Evolutionary conservation across 2,888 invertebrate genomes (phyloP), one percentile per base, ranked within the genome.

Genomic region (Cyrtodaria siliqua): DNA sequence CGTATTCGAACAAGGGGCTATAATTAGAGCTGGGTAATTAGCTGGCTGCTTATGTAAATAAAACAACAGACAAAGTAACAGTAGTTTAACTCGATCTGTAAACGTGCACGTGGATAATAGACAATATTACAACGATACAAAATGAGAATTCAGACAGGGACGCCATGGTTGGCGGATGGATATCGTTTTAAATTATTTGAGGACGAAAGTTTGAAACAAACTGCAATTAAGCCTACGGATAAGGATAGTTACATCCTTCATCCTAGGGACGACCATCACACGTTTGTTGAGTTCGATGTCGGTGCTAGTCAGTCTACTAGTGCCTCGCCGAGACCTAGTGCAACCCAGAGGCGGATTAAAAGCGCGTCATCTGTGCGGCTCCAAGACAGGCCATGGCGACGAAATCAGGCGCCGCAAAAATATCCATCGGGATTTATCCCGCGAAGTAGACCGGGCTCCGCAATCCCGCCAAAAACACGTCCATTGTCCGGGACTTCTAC

Each of bases 121-220:
- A n/a, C n/a, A n/a, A n/a, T n/a, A n/a, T n/a, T n/a, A n/a, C n/a
- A n/a, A n/a, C n/a, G n/a, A 33, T 33, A 8, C 12, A 33, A 12
- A 33, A 73, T 79, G 77, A 69, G 62, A 56, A 71, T 83, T 24
- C 66, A 77, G 16, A 52, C 75, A n/a, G 56, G 57, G 18, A 50
- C 72, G 33, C 74, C 79, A 2, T 86, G 86, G 86, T 24, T 85
- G 14, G 83, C 84, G 8, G 84, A 84, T 24, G 84, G 83, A 6
- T 86, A 84, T 29, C 78, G 71, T 20, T 42, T 70, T 23, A 85
- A 84, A 56, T 50, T 85, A 14, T 79, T 82, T 53, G 80, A 79
- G 29, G 63, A 78, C n/a, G 81, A 81, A 26, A 57, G 67, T 1
- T 42, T 76, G 3, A 79, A 81, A 62, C 61, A 77, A 23, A 72